Evolutionary conservation across 2,113 vertebrate genomes (phyloP).

Genomic region (Leptobrachium leishanense): DNA sequence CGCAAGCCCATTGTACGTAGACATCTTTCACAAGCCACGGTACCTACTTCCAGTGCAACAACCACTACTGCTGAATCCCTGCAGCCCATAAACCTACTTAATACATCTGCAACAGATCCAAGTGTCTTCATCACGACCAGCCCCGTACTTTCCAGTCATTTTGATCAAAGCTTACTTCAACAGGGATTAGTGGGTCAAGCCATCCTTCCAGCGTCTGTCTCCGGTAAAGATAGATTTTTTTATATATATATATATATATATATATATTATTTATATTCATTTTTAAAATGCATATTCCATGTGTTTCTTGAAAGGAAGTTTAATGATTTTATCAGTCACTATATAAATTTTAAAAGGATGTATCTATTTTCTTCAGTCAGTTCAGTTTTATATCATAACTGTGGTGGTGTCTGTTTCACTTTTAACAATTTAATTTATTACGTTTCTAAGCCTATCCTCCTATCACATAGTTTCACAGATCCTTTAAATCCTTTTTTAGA

Average conservation of each 20-base stretch:
- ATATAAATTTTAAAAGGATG: too few relatives aligned
- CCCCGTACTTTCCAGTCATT: constrained; percentile 82
- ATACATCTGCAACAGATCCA: constrained; percentile 71
- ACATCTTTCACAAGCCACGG: constrained; percentile 22
- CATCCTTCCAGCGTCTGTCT: constrained; percentile 89
- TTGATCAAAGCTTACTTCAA: constrained; percentile 86
- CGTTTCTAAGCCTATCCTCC: too few relatives aligned
- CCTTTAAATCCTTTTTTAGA: too few relatives aligned
- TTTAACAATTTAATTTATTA: too few relatives aligned
- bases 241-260: neutral
- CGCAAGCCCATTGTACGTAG: constrained; percentile 66
- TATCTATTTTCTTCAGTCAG: too few relatives aligned
- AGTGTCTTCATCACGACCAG: constrained; percentile 89
- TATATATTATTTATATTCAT: too few relatives aligned
- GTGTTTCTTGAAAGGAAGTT: too few relatives aligned
- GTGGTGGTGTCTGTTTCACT: too few relatives aligned
- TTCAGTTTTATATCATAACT: too few relatives aligned
- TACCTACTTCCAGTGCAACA: constrained; percentile 22
- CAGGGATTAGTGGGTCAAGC: constrained; percentile 89
- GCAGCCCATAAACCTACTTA: constrained; percentile 76
- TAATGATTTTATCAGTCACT: too few relatives aligned
- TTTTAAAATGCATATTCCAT: too few relatives aligned
- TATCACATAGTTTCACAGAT: too few relatives aligned
- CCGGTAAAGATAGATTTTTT: constrained; percentile 71
- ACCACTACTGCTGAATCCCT: constrained; percentile 65